These are phyloP conservation scores for Scaptomyza hsui DNA, from an alignment of 1,140 invertebrate species.

Conservation along the genomic window DNA sequence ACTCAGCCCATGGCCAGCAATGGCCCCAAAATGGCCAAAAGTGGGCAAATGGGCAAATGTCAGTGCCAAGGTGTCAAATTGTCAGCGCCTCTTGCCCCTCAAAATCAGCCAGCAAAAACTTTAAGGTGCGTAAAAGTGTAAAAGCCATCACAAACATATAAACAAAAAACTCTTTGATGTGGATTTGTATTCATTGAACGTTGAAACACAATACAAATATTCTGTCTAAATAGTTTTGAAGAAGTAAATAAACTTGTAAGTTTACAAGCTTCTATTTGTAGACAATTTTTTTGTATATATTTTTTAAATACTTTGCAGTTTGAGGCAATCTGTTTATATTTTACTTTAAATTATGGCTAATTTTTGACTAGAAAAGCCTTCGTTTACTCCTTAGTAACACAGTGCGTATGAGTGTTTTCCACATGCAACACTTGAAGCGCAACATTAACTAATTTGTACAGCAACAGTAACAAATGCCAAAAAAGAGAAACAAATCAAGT, in stretches of 20 bases:
- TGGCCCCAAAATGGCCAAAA: not conserved
- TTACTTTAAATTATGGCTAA: too few species aligned
- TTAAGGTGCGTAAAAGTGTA: not conserved
- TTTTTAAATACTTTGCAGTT: too few species aligned
- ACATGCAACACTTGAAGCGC: slow-evolving; percentile 10
- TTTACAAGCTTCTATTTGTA: too few species aligned
- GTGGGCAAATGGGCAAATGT: slow-evolving; percentile 57
- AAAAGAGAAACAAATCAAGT: not conserved
- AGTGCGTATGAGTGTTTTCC: slow-evolving; percentile 13
- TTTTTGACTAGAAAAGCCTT: too few species aligned
- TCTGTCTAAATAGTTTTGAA: too few species aligned
- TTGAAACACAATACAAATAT: too few species aligned
- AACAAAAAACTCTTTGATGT: not conserved
- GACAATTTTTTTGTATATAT: too few species aligned
- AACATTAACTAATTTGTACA: slow-evolving; percentile 9
- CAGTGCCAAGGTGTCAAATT: slow-evolving; percentile 75
- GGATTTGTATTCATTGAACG: too few species aligned
- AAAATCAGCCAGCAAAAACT: slow-evolving; percentile 15
- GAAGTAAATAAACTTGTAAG: too few species aligned
- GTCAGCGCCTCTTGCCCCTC: slow-evolving; percentile 65
- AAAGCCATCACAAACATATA: not conserved
- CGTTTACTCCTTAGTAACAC: not conserved
- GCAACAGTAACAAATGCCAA: not conserved
- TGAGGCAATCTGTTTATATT: too few species aligned
- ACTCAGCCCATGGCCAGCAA: slow-evolving; percentile 31